Evolutionary conservation across 1,140 invertebrate genomes (phyloP).

Genomic region (Scaptomyza graminum): DNA sequence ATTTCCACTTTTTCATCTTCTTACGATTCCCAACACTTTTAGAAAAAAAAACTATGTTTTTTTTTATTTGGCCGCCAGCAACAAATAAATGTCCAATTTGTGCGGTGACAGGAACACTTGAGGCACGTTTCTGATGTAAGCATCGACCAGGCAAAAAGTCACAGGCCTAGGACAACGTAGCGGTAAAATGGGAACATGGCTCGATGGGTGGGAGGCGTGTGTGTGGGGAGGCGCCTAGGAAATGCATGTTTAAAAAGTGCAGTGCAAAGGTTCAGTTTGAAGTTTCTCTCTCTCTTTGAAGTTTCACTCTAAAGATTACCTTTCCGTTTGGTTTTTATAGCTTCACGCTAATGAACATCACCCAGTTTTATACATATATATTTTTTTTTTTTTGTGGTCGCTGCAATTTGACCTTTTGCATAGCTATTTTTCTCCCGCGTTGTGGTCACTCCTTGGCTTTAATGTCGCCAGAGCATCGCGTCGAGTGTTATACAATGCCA

Average conservation of each 20-base stretch:
- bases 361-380: slow-evolving; percentile 57
- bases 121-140: slow-evolving; percentile 80
- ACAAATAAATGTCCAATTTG: slow-evolving; percentile 81
- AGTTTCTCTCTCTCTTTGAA: slow-evolving; percentile 17
- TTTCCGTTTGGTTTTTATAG: slow-evolving; percentile 51
- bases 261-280: slow-evolving; percentile 49
- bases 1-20: slow-evolving; percentile 13
- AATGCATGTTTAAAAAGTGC: slow-evolving; percentile 58
- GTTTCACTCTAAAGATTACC: slow-evolving; percentile 17
- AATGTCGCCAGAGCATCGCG: slow-evolving; percentile 63
- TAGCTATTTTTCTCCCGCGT: slow-evolving; percentile 42
- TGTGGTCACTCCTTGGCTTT: slow-evolving; percentile 75
- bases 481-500: slow-evolving; percentile 59
- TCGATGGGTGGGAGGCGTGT: background rate
- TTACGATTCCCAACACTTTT: slow-evolving; percentile 36
- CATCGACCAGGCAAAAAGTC: slow-evolving; percentile 72
- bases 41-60: slow-evolving; percentile 8
- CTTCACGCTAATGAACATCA: slow-evolving; percentile 81
- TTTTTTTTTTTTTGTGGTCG: slow-evolving; percentile 42
- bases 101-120: slow-evolving; percentile 79
- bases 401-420: slow-evolving; percentile 44
- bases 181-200: slow-evolving; percentile 30
- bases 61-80: slow-evolving; percentile 43
- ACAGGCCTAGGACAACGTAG: slow-evolving; percentile 35
- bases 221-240: slow-evolving; percentile 24